Evolutionary conservation across 2,888 invertebrate genomes (phyloP).

Genomic region (Rhaphigaster nebulosa): DNA sequence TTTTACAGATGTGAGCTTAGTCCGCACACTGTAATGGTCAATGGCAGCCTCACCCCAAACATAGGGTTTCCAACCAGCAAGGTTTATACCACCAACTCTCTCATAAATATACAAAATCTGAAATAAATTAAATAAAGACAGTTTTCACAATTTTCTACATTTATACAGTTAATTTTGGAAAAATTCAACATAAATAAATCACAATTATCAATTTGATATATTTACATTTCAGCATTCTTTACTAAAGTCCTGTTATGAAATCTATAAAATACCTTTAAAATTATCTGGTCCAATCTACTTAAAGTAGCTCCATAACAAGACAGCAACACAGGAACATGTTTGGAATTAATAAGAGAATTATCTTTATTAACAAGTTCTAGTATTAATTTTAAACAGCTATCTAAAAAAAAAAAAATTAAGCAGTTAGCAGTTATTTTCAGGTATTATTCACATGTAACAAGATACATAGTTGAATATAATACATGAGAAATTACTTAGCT

Average conservation of each 20-base stretch:
- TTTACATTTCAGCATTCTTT: too few relatives aligned
- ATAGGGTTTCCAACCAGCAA: conserved; percentile 79
- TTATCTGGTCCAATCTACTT: conserved; percentile 77
- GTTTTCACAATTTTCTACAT: neutral
- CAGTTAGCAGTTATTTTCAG: neutral
- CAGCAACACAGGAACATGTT: conserved; percentile 82
- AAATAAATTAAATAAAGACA: conserved; percentile 64
- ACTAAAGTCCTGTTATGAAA: neutral
- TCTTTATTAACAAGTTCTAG: conserved; percentile 76
- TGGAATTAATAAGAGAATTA: conserved; percentile 75
- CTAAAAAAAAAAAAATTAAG: conserved; percentile 70
- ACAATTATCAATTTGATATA: neutral
- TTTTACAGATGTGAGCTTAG: conserved; percentile 66
- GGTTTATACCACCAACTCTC: conserved; percentile 73
- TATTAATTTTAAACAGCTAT: conserved; percentile 77
- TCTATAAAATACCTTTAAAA: conserved; percentile 70
- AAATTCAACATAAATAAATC: neutral
- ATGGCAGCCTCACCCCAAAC: conserved; percentile 88
- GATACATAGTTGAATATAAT: too few relatives aligned
- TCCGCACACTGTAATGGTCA: conserved; percentile 78
- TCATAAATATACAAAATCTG: conserved; percentile 80
- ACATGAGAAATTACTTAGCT: neutral
- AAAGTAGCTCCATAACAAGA: conserved; percentile 85
- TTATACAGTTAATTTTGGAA: neutral
- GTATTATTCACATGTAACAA: neutral